Conservation (phyloP, 2,113 vertebrate species). For the Brienomyrus brachyistius region DNA sequence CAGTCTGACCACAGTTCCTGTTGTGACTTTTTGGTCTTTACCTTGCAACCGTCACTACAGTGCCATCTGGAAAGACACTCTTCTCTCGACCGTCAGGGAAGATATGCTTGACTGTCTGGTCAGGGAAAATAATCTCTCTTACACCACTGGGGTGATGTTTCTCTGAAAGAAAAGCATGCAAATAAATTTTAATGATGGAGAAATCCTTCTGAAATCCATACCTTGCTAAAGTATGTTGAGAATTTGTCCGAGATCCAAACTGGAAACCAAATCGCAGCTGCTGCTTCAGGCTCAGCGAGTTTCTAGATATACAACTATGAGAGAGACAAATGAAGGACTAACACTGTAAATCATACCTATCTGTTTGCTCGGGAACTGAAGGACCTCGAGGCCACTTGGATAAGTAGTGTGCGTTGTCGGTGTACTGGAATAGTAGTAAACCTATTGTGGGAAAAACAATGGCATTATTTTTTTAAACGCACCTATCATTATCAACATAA, state of each 20-base stretch:
- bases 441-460: slow-evolving; percentile 41
- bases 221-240: background rate
- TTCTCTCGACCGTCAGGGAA: slow-evolving; percentile 50
- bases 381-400: slow-evolving; percentile 53
- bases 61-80: slow-evolving; percentile 64
- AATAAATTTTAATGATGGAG: background rate
- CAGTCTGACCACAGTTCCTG: background rate
- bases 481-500: background rate
- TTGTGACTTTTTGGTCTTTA: slow-evolving; percentile 32
- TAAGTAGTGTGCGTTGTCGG: slow-evolving; percentile 55
- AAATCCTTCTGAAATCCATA: background rate
- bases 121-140: slow-evolving; percentile 64
- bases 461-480: background rate
- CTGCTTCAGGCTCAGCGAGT: background rate
- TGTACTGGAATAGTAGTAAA: slow-evolving; percentile 60
- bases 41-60: slow-evolving; percentile 57
- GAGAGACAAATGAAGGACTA: background rate
- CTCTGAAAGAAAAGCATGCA: slow-evolving; percentile 47
- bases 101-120: slow-evolving; percentile 55
- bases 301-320: background rate
- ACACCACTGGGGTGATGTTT: slow-evolving; percentile 57
- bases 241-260: background rate
- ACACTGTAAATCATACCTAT: slow-evolving; percentile 51
- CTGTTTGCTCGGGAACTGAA: slow-evolving; percentile 64
- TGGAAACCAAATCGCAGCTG: background rate